These are phyloP conservation scores for Drosophila meridiana DNA, from an alignment of 2,888 invertebrate species.

Conservation along the genomic window DNA sequence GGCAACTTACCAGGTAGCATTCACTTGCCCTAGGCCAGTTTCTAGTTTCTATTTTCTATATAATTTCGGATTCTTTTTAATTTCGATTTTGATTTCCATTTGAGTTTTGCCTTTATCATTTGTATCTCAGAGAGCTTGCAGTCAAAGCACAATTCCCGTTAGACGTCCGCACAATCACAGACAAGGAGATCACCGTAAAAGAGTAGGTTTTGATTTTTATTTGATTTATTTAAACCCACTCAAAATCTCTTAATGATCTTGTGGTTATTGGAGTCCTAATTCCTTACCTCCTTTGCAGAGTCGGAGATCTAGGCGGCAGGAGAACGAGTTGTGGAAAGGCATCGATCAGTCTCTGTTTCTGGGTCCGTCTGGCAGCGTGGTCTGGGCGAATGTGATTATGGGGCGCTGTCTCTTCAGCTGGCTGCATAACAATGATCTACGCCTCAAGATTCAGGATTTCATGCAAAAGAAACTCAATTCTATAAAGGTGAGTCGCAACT, in stretches of 20 bases:
- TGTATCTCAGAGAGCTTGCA: conserved; percentile 82
- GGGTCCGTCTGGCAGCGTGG: conserved; percentile 84
- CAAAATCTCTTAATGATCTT: too few relatives aligned
- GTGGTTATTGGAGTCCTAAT: background rate
- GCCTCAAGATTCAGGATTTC: conserved; percentile 83
- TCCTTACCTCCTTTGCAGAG: conserved; percentile 49
- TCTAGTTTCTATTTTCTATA: conserved; percentile 2
- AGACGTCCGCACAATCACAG: conserved; percentile 22
- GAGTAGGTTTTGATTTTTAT: conserved; percentile 73
- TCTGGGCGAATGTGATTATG: conserved; percentile 84
- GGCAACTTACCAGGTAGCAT: conserved; percentile 83
- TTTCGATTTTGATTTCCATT: conserved; percentile 29
- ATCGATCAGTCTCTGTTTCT: conserved; percentile 84
- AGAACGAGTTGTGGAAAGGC: conserved; percentile 85
- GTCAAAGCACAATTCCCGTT: conserved; percentile 80
- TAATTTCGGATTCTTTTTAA: conserved; percentile 8
- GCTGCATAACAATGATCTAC: conserved; percentile 75
- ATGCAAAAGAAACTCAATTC: conserved; percentile 84
- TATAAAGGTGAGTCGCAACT: conserved; percentile 74
- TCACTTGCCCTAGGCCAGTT: background rate
- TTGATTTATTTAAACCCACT: background rate
- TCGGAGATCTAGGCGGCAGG: conserved; percentile 82
- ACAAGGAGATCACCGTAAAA: conserved; percentile 42
- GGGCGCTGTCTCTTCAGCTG: conserved; percentile 84
- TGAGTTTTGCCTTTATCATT: conserved; percentile 41